A percentile compares a stretch with the other conserved stretches of the same genome.
These are phyloP conservation scores for Lasioglossum leucozonium DNA, from an alignment of 2,888 invertebrate genomes.

Conservation along the genomic window DNA sequence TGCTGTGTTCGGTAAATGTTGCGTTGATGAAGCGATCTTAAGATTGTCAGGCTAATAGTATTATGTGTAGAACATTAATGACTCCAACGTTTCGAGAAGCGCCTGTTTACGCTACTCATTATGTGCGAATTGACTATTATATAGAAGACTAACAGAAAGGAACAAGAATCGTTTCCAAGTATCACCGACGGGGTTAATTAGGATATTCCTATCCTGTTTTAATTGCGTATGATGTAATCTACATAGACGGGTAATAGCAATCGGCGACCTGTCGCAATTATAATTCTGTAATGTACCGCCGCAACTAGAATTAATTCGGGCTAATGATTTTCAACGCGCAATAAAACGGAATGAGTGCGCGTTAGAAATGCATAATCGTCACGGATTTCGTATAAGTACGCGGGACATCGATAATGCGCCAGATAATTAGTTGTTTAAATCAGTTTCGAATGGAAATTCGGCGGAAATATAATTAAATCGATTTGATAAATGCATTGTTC, in stretches of 20 bases:
- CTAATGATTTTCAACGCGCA: conserved; percentile 45
- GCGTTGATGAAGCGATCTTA: no score
- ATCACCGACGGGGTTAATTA: conserved; percentile 35
- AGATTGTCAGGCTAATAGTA: not conserved
- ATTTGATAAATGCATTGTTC: not conserved
- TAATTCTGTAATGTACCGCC: conserved; percentile 37
- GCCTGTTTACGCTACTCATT: not conserved
- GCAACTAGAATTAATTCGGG: conserved; percentile 52
- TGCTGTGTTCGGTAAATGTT: not conserved
- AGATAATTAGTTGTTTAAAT: conserved; percentile 45
- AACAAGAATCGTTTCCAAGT: not conserved
- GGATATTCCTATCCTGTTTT: conserved; percentile 43
- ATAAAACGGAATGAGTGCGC: conserved; percentile 46
- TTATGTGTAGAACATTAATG: not conserved
- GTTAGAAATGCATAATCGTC: conserved; percentile 46
- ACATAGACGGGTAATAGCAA: conserved; percentile 31
- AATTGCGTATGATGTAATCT: conserved; percentile 36
- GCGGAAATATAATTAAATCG: conserved; percentile 11
- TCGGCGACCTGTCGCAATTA: conserved; percentile 37
- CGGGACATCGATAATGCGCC: conserved; percentile 26
- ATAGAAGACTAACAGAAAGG: not conserved
- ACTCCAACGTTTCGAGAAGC: not conserved
- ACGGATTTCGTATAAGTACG: conserved; percentile 28
- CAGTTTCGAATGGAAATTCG: conserved; percentile 29
- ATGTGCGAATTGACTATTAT: not conserved